These are phyloP conservation scores for Lacanobia oleracea DNA, from an alignment of 2,888 invertebrate genomes.

Conservation along the genomic window DNA sequence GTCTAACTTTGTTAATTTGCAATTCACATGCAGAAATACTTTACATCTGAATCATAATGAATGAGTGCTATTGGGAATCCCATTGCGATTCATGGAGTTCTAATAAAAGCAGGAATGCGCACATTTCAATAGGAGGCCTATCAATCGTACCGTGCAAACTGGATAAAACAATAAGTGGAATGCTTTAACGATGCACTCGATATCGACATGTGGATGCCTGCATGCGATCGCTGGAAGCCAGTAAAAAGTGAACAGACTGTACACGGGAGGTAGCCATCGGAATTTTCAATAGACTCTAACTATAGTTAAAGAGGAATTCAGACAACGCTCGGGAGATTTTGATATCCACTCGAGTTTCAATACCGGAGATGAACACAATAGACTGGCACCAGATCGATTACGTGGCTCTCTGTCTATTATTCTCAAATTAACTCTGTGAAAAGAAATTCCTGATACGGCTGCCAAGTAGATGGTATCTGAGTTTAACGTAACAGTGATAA, in stretches of 20 bases:
- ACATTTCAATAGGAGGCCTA: conserved; percentile 32
- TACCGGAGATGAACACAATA: conserved; percentile 46
- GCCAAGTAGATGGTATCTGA: background rate
- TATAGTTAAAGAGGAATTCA: conserved; percentile 49
- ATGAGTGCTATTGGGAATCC: conserved; percentile 20
- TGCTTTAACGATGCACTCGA: conserved; percentile 43
- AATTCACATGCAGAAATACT: too few species aligned
- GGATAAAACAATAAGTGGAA: conserved; percentile 43
- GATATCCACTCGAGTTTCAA: conserved; percentile 53
- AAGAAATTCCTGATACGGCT: background rate
- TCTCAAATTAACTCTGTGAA: conserved; percentile 6
- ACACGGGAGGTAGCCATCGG: conserved; percentile 16
- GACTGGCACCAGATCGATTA: conserved; percentile 38
- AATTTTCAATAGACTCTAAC: conserved; percentile 52
- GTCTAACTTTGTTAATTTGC: too few species aligned
- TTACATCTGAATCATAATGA: background rate
- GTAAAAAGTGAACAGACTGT: conserved; percentile 42
- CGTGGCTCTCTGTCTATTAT: conserved; percentile 16
- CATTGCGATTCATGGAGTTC: conserved; percentile 15
- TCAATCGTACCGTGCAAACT: conserved; percentile 30
- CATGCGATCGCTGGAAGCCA: conserved; percentile 25
- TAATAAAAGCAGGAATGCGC: conserved; percentile 16
- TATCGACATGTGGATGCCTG: conserved; percentile 41
- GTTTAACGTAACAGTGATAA: background rate
- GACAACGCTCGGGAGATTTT: conserved; percentile 38